Percentiles rank a stretch among this genome's conserved stretches.
Evolutionary conservation across 2,797 vertebrate genomes (phyloP).

Genomic region (Varecia variegata): DNA sequence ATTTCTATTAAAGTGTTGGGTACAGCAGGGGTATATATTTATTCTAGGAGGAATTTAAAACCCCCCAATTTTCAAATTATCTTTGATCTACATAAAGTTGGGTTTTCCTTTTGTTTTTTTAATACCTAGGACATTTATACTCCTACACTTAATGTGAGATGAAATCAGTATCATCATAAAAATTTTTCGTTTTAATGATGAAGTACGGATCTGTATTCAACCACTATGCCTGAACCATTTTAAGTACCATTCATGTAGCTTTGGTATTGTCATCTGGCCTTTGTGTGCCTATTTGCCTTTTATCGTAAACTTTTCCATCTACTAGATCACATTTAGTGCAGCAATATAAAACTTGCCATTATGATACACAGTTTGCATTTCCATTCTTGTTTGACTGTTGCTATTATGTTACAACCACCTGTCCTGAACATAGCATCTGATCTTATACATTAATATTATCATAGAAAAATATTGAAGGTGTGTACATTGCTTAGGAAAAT

Average conservation of each 20-base stretch:
- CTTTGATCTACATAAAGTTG: neutral
- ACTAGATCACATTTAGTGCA: neutral
- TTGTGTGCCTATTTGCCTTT: neutral
- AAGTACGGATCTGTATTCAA: neutral
- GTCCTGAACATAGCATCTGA: slow-evolving; percentile 10
- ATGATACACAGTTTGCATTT: slow-evolving; percentile 19
- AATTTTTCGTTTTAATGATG: slow-evolving; percentile 8
- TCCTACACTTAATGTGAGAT: neutral
- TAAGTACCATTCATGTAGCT: neutral
- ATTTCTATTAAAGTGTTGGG: neutral
- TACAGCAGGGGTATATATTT: neutral
- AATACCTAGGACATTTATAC: neutral
- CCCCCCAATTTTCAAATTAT: neutral
- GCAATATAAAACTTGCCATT: neutral
- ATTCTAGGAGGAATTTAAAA: neutral
- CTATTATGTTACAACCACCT: slow-evolving; percentile 39
- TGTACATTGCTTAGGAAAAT: slow-evolving; percentile 66
- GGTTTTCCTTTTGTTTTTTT: neutral
- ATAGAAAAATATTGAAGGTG: slow-evolving; percentile 62
- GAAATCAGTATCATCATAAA: neutral
- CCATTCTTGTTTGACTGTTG: slow-evolving; percentile 23
- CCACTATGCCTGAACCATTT: neutral
- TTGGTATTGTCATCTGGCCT: neutral
- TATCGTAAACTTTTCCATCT: neutral
- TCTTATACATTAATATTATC: neutral